These are phyloP conservation scores for Nymphicus hollandicus DNA, from an alignment of 2,113 vertebrate genomes.

Conservation along the genomic window DNA sequence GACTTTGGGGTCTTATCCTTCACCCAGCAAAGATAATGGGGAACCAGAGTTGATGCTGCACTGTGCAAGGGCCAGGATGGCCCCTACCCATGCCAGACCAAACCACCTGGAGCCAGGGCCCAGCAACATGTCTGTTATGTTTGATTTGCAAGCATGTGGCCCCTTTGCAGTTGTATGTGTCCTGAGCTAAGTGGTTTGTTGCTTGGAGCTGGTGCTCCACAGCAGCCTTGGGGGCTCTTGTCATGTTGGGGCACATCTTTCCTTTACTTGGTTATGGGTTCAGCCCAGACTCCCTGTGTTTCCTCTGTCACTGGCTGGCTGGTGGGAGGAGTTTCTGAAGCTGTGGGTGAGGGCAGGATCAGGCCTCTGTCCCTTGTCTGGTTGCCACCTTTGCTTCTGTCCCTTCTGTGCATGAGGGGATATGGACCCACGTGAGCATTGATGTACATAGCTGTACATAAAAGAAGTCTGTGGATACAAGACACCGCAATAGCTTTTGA, in stretches of 20 bases:
- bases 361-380: neutral
- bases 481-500: constrained; percentile 15
- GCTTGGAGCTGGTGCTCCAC: neutral
- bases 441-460: neutral
- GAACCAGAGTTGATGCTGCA: rapidly evolving
- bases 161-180: neutral
- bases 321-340: neutral
- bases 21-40: neutral
- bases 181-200: neutral
- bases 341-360: neutral
- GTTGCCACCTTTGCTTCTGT: neutral
- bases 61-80: rapidly evolving
- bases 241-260: rapidly evolving
- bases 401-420: rapidly evolving
- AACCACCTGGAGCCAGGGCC: neutral
- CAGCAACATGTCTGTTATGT: rapidly evolving
- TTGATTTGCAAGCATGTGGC: neutral
- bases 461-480: neutral
- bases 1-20: neutral
- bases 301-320: rapidly evolving
- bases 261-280: neutral
- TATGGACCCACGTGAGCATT: no score
- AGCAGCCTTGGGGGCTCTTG: rapidly evolving
- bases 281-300: neutral
- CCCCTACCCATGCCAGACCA: rapidly evolving